Conservation (phyloP, 2,888 invertebrate species). For the Rhopalosiphum nymphaeae region DNA sequence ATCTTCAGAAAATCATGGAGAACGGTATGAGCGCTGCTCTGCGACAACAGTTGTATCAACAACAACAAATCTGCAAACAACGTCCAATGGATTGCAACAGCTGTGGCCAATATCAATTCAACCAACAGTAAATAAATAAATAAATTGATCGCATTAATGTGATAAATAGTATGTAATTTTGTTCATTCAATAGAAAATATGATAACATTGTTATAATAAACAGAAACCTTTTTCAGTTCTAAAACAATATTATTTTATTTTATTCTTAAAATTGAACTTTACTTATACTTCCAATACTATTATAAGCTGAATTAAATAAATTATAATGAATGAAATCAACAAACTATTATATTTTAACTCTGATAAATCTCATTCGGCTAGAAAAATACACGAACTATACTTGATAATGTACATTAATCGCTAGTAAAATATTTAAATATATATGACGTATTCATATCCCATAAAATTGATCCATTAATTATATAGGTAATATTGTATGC, state of each 20-base stretch:
- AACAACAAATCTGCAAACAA: slow-evolving; percentile 48
- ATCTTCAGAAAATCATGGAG: slow-evolving; percentile 37
- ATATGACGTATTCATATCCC: not conserved
- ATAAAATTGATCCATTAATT: not conserved
- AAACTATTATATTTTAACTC: not conserved
- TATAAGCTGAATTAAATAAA: not conserved
- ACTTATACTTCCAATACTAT: not conserved
- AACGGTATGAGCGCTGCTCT: slow-evolving; percentile 48
- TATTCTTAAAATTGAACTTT: not conserved
- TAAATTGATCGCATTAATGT: not conserved
- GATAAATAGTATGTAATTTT: not conserved
- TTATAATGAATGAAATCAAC: not conserved
- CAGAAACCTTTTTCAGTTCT: not conserved
- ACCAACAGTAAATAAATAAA: not conserved
- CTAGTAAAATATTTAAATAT: not conserved
- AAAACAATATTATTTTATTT: not conserved
- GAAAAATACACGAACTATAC: not conserved
- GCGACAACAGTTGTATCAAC: slow-evolving; percentile 35
- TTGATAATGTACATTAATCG: not conserved
- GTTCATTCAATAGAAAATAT: not conserved
- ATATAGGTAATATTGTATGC: not conserved
- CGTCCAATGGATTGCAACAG: slow-evolving; percentile 7
- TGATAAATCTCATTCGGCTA: not conserved
- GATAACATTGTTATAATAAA: not conserved
- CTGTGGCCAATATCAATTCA: not conserved